Percentiles rank a stretch among this genome's conserved stretches.
Conservation (phyloP, 2,113 vertebrate species). For the Ranitomeya imitator region DNA sequence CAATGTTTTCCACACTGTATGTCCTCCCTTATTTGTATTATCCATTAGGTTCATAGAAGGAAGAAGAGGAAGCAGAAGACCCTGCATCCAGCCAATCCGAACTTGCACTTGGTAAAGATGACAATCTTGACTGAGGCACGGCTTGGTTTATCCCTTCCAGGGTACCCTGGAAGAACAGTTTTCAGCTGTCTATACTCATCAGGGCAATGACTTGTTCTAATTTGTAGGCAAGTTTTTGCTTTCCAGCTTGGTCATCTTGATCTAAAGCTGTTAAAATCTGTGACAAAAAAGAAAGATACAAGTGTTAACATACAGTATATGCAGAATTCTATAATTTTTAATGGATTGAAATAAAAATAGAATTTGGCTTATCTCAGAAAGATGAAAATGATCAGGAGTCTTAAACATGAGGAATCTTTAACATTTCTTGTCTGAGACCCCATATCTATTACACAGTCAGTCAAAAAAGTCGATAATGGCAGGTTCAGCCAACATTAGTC, state of each 20-base stretch:
- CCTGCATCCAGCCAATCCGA: conserved; percentile 76
- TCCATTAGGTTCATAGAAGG: conserved; percentile 60
- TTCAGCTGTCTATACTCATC: conserved; percentile 99
- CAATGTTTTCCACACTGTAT: conserved; percentile 60
- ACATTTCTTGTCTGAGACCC: too few species aligned
- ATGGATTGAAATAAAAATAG: too few species aligned
- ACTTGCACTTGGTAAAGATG: conserved; percentile 91
- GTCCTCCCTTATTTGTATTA: conserved; percentile 58
- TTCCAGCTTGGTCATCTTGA: conserved; percentile 92
- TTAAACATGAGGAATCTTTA: too few species aligned
- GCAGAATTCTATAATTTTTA: neutral
- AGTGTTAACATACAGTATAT: neutral
- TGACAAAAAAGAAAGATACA: conserved; percentile 26
- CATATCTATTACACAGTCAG: too few species aligned
- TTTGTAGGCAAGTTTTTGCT: conserved; percentile 98
- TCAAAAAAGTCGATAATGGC: too few species aligned
- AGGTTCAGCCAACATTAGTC: too few species aligned
- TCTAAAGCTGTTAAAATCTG: conserved; percentile 94
- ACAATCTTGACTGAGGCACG: conserved; percentile 99
- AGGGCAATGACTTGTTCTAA: conserved; percentile 98
- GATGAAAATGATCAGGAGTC: too few species aligned
- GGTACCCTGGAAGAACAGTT: conserved; percentile 92
- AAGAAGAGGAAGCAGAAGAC: conserved; percentile 62
- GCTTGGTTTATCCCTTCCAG: conserved; percentile 99
- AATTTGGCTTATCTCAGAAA: too few species aligned